A percentile compares a stretch with the other conserved stretches of the same genome.
Conservation (phyloP, 2,113 vertebrate species). For the Leucopsar rothschildi region DNA sequence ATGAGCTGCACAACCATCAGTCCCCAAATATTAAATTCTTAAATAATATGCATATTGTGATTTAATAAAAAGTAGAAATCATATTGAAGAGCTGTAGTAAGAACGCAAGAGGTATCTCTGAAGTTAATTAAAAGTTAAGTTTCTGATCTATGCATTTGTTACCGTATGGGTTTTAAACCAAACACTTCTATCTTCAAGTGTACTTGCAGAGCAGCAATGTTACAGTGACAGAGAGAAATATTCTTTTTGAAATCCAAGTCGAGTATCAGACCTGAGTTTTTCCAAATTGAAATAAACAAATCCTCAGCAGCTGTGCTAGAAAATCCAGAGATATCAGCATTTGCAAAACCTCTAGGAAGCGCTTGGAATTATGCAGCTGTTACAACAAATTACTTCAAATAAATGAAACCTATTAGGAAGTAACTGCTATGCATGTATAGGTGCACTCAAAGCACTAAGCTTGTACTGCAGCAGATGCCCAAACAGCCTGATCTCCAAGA, state of each 20-base stretch:
- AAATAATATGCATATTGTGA: background rate
- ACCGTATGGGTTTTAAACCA: background rate
- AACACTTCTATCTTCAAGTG: background rate
- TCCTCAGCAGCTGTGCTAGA: background rate
- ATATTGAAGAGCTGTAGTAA: background rate
- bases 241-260: background rate
- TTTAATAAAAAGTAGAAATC: background rate
- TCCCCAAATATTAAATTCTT: background rate
- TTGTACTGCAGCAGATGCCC: background rate
- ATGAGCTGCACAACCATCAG: background rate
- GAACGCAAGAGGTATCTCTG: background rate
- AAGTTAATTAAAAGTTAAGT: background rate
- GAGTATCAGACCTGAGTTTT: background rate
- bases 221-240: background rate
- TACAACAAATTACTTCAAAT: background rate
- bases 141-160: background rate
- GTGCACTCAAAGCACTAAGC: background rate
- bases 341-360: background rate
- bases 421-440: background rate
- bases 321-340: background rate
- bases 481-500: background rate
- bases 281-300: background rate
- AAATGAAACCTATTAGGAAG: background rate
- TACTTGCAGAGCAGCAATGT: background rate
- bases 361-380: background rate